Evolutionary conservation across 2,113 vertebrate genomes (phyloP), one percentile per base, ranked within the genome.

Genomic region (Labeo rohita): DNA sequence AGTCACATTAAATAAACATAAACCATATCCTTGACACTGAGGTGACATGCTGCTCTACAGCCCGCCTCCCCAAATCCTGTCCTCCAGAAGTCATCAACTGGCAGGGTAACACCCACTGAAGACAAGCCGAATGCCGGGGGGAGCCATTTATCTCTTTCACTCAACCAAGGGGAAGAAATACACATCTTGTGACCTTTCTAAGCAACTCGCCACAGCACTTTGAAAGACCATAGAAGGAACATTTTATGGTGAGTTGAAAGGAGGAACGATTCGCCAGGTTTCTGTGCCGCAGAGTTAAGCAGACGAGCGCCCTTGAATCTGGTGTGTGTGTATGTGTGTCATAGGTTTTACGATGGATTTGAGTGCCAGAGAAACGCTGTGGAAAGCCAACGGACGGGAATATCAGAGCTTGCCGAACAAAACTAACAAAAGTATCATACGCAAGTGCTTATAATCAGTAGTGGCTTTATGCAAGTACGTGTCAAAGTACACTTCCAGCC

Each of bases 131-230:
- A 76, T 76, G 50, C 72, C 72, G 70, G 39, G 3, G 56, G 45
- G 76, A 73, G 59, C 15, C 59, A 84, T 87, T 47, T 16, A 13
- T 87, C 61, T 86, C 80, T 87, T 81, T 80, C 80, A 28, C 56
- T 72, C 36, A 50, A 50, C 75, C 78, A 63, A 28, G 75, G 81
- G 74, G 85, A 85, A 2, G 45, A 86, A 72, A 56, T 59, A 50
- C 73, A 85, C 52, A 12, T 70, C 80, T 80, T 78, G 49, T 89
- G 81, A 83, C 84, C 86, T 89, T 84, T 87, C 52, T 11, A n/a
- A 77, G 80, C 77, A 84, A 80, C 65, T 52, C 18, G 81, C 11
- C 8, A 36, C n/a, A 72, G 85, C 43, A 77, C 45, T 74, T 23
- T 75, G 36, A 80, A 84, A 72, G 73, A 77, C 84, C 72, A 23